Evolutionary conservation across 2,888 invertebrate genomes (phyloP).

Genomic region (Limnephilus rhombicus): DNA sequence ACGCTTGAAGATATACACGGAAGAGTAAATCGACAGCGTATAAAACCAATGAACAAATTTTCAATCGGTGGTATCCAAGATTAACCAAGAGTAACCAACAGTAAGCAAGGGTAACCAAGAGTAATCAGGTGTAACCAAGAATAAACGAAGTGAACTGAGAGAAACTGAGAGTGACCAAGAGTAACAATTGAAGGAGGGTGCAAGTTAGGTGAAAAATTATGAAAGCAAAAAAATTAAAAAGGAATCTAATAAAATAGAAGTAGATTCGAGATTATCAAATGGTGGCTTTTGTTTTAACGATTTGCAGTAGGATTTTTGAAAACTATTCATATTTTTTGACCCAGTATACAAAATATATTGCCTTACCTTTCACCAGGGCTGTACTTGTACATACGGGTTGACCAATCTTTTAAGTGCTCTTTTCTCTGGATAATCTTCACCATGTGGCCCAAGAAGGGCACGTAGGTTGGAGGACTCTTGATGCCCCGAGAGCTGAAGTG

Average conservation of each 20-base stretch:
- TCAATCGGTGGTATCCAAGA: too few species aligned
- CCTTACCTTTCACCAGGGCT: conserved; percentile 70
- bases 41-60: too few species aligned
- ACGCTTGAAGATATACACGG: too few species aligned
- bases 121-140: too few species aligned
- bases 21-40: too few species aligned
- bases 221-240: not conserved
- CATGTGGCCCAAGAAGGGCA: conserved; percentile 70
- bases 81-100: too few species aligned
- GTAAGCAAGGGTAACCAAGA: too few species aligned
- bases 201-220: too few species aligned
- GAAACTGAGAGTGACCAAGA: too few species aligned
- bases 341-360: not conserved
- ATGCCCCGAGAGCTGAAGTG: conserved; percentile 68
- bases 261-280: conserved; percentile 66
- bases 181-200: too few species aligned
- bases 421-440: conserved; percentile 64
- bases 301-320: not conserved
- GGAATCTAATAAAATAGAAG: not conserved
- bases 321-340: too few species aligned
- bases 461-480: conserved; percentile 66
- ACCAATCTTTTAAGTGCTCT: conserved; percentile 67
- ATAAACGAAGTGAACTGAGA: too few species aligned
- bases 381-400: conserved; percentile 67
- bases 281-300: not conserved